Evolutionary conservation across 1,140 invertebrate genomes (phyloP).

Genomic region (Prorops nasuta): DNA sequence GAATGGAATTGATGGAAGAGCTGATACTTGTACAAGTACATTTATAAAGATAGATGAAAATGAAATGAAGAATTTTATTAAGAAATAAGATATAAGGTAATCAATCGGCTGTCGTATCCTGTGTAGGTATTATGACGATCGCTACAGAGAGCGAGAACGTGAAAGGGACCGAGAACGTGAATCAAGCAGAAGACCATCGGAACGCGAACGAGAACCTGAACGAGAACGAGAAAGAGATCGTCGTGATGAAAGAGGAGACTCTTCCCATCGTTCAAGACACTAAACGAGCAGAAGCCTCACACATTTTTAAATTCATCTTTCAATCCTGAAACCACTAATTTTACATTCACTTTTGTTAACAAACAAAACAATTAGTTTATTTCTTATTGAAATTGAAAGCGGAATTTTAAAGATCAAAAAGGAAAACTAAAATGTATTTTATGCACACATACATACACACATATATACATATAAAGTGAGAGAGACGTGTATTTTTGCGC

Average conservation of each 20-base stretch:
- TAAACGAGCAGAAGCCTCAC: slow-evolving; percentile 41
- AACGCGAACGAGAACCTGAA: slow-evolving; percentile 63
- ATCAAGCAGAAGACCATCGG: slow-evolving; percentile 48
- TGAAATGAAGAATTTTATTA: too few relatives aligned
- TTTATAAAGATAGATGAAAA: slow-evolving; percentile 11
- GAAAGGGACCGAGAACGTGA: slow-evolving; percentile 55
- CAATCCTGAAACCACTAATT: not conserved
- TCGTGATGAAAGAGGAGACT: slow-evolving; percentile 64
- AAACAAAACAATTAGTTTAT: not conserved
- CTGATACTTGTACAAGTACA: not conserved
- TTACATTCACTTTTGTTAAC: not conserved
- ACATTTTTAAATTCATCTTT: too few relatives aligned
- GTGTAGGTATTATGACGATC: slow-evolving; percentile 76
- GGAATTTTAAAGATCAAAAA: not conserved
- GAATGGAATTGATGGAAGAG: too few relatives aligned
- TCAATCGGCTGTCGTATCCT: slow-evolving; percentile 45
- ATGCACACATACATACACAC: too few relatives aligned
- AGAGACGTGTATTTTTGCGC: too few relatives aligned
- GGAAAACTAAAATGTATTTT: too few relatives aligned
- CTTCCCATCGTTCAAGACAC: slow-evolving; percentile 71
- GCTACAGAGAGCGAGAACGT: slow-evolving; percentile 69
- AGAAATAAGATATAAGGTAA: not conserved
- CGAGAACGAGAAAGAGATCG: slow-evolving; percentile 65
- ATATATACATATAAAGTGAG: too few relatives aligned
- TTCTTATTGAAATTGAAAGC: not conserved